phyloP scores from a whole-genome alignment of 2,888 invertebrate genomes.

The Hermodice carunculata region DNA sequence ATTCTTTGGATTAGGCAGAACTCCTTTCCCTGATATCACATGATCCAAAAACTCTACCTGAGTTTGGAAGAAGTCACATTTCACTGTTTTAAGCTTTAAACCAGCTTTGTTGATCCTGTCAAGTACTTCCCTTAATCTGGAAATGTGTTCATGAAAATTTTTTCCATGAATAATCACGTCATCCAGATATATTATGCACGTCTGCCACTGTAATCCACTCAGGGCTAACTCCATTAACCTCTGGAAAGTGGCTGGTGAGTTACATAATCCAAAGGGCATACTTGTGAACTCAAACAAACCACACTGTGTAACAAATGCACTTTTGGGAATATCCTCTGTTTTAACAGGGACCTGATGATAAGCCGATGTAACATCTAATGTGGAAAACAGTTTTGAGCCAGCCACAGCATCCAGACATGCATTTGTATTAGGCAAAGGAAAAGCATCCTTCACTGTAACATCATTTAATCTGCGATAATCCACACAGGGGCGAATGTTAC shows the following conservation, averaged over 20 bases:
- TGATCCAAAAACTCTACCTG: slow-evolving; percentile 7
- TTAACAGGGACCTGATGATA: neutral
- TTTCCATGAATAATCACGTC: neutral
- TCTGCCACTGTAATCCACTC: neutral
- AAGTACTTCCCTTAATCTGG: neutral
- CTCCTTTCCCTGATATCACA: neutral
- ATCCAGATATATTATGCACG: slow-evolving; percentile 4
- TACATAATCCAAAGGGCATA: slow-evolving; percentile 9
- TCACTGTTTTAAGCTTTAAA: slow-evolving; percentile 8
- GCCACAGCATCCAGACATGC: neutral
- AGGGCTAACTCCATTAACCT: neutral
- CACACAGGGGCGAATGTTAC: neutral
- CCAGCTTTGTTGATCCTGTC: neutral
- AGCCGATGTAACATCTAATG: neutral
- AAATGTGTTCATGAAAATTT: neutral
- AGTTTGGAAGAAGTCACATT: slow-evolving; percentile 7
- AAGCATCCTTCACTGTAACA: neutral
- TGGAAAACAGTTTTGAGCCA: neutral
- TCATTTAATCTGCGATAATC: slow-evolving; percentile 9
- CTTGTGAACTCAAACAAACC: neutral
- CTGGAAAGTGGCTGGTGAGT: slow-evolving; percentile 1
- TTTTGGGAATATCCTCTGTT: slow-evolving; percentile 4
- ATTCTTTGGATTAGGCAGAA: neutral
- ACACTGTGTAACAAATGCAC: neutral
- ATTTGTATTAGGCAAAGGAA: neutral